phyloP scores from a whole-genome alignment of 1,140 invertebrate species.

The Zaprionus vittiger region DNA sequence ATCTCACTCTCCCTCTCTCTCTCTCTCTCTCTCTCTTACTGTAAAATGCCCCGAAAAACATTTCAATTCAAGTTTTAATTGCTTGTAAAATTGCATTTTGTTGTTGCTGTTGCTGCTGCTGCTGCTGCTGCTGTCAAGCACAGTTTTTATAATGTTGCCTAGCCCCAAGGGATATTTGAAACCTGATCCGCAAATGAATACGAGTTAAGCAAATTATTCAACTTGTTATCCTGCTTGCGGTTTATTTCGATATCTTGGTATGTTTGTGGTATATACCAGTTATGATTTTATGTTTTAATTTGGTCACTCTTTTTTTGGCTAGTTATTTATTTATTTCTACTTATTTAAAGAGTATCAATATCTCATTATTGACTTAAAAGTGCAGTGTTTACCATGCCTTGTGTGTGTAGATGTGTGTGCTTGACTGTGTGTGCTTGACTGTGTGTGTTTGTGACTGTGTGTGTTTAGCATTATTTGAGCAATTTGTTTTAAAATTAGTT shows the following conservation, averaged over 20 bases:
- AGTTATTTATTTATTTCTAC: neutral
- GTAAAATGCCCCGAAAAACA: constrained; percentile 57
- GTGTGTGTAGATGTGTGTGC: constrained; percentile 7
- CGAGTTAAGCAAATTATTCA: neutral
- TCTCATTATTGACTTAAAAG: neutral
- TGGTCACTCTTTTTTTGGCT: neutral
- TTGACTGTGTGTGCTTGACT: constrained; percentile 1
- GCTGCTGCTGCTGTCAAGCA: constrained; percentile 22
- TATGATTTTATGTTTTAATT: neutral
- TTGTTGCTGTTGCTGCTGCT: neutral
- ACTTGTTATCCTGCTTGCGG: neutral
- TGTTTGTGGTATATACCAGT: constrained; percentile 20
- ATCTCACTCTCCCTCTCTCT: neutral
- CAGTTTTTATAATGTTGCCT: neutral
- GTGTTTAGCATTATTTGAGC: constrained; percentile 56
- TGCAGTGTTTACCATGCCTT: neutral
- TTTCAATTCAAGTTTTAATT: constrained; percentile 78
- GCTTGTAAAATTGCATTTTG: constrained; percentile 70
- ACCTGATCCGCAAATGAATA: neutral
- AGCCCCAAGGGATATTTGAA: constrained; percentile 7
- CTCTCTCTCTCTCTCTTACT: neutral
- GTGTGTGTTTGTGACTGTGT: constrained; percentile 9
- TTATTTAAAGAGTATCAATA: neutral
- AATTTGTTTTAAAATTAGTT: constrained; percentile 75
- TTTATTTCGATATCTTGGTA: constrained; percentile 9